phyloP scores from a whole-genome alignment of 2,113 vertebrate genomes.

The Raja brachyura region DNA sequence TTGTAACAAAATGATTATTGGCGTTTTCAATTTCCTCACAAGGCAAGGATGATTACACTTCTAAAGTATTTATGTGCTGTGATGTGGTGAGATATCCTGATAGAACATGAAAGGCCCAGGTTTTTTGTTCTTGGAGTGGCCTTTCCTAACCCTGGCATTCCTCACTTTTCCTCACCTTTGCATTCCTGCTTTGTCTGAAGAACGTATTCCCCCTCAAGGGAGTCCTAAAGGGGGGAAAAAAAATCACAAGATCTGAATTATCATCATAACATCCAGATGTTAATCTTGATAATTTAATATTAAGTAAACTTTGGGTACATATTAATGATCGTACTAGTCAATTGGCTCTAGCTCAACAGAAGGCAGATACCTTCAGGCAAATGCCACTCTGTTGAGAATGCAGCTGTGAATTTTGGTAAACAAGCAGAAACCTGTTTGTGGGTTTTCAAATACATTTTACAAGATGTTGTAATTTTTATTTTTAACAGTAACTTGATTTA shows the following conservation, averaged over 20 bases:
- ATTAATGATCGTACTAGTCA: background rate
- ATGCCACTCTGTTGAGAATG: background rate
- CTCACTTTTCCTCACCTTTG: background rate
- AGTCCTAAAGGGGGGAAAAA: background rate
- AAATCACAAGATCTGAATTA: background rate
- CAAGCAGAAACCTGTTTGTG: constrained; percentile 10
- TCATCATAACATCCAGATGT: background rate
- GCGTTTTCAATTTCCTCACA: background rate
- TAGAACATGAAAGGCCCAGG: background rate
- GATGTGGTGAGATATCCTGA: background rate
- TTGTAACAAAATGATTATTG: background rate
- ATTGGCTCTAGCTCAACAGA: background rate
- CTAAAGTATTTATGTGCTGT: background rate
- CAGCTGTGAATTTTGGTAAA: background rate
- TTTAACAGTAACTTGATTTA: background rate
- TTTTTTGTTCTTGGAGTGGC: background rate
- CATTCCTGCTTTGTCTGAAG: background rate
- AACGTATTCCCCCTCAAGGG: background rate
- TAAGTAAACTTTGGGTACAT: background rate
- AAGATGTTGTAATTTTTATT: constrained; percentile 24
- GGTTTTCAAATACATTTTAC: constrained; percentile 15
- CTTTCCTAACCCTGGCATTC: too few species aligned
- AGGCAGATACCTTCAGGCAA: background rate
- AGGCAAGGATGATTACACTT: background rate
- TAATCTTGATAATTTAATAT: background rate